A percentile compares a stretch with the other conserved stretches of the same genome.
These are phyloP conservation scores for Hyles euphorbiae DNA, from an alignment of 1,140 invertebrate genomes.

Conservation along the genomic window DNA sequence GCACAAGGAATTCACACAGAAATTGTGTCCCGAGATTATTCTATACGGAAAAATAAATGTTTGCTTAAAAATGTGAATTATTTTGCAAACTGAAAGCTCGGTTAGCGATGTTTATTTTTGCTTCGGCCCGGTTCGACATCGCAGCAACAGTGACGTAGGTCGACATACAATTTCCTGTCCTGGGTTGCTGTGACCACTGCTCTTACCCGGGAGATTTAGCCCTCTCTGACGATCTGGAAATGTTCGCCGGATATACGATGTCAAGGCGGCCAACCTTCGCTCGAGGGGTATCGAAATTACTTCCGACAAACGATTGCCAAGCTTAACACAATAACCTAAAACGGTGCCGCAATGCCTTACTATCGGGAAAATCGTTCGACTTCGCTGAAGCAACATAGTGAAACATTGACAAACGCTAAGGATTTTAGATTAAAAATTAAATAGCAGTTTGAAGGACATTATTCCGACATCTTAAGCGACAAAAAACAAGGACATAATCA, in stretches of 20 bases:
- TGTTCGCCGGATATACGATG: constrained; percentile 55
- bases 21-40: no score
- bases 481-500: no score
- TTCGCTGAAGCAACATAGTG: no score
- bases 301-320: constrained; percentile 36
- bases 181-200: constrained; percentile 41
- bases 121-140: constrained; percentile 19
- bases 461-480: no score
- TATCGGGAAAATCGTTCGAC: no score
- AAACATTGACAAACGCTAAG: no score
- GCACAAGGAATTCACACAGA: no score
- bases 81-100: constrained; percentile 4
- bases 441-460: no score
- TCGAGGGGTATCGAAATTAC: constrained; percentile 42
- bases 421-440: no score
- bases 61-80: constrained; percentile 10
- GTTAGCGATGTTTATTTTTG: constrained; percentile 24
- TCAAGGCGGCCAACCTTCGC: constrained; percentile 47
- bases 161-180: constrained; percentile 60
- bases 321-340: constrained; percentile 6
- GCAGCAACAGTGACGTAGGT: constrained; percentile 46
- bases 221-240: constrained; percentile 47
- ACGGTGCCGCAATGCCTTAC: neutral
- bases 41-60: no score
- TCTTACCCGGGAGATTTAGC: constrained; percentile 44